These are phyloP conservation scores for Cotesia typhae DNA, from an alignment of 1,140 invertebrate species.

Conservation along the genomic window DNA sequence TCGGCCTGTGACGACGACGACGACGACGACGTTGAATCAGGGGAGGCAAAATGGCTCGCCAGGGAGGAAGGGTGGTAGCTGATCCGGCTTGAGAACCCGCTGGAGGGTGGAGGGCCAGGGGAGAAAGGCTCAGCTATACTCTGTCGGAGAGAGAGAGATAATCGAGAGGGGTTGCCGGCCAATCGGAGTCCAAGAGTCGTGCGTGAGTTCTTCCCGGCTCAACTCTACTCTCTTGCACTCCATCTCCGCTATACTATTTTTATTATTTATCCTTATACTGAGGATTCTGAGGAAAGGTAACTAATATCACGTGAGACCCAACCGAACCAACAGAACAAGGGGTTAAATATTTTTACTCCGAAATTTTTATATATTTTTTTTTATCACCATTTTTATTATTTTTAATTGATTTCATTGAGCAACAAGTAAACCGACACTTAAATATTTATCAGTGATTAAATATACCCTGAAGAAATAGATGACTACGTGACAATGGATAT, in stretches of 20 bases:
- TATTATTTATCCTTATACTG: neutral
- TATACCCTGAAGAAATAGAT: neutral
- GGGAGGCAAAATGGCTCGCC: conserved; percentile 34
- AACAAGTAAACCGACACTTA: no score
- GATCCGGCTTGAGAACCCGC: conserved; percentile 5
- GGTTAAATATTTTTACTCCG: no score
- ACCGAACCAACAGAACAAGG: no score
- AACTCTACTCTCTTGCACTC: conserved; percentile 8
- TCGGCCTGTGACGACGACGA: conserved; percentile 14
- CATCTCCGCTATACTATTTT: neutral
- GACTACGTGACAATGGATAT: neutral
- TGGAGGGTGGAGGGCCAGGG: neutral
- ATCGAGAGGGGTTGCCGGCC: conserved; percentile 25
- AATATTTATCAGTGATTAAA: no score
- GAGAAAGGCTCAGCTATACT: neutral
- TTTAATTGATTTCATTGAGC: no score
- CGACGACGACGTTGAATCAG: conserved; percentile 19
- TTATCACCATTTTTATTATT: no score
- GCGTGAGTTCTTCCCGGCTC: conserved; percentile 11
- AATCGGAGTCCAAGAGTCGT: conserved; percentile 20
- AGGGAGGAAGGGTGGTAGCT: conserved; percentile 30
- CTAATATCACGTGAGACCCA: no score
- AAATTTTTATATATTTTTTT: no score
- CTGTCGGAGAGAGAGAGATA: neutral
- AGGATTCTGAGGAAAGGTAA: no score